phyloP scores from a whole-genome alignment of 2,797 vertebrate genomes.

The Columba guinea region DNA sequence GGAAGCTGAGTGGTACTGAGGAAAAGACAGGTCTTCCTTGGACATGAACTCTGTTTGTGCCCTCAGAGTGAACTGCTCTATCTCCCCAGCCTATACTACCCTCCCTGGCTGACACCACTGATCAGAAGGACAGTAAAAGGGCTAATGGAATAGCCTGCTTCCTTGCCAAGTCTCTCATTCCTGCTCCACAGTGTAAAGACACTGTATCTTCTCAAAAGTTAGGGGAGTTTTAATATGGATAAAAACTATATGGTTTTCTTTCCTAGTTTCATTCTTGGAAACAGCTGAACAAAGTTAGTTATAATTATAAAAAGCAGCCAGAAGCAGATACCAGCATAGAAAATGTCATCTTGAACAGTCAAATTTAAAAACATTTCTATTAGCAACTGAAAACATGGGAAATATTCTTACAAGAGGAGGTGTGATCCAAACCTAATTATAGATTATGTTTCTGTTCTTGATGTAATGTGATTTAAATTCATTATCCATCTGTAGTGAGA shows the following conservation, averaged over 20 bases:
- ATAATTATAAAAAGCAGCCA: neutral
- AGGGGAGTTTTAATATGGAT: neutral
- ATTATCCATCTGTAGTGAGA: slow-evolving; percentile 2
- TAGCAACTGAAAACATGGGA: slow-evolving; percentile 8
- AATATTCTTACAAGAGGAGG: neutral
- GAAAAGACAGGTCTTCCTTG: accelerated
- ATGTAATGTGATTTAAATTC: slow-evolving; percentile 20
- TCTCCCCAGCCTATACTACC: neutral
- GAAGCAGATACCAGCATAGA: neutral
- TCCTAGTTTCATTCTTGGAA: neutral
- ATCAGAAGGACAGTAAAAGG: neutral
- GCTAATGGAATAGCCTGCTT: neutral
- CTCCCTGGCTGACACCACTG: neutral
- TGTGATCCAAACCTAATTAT: neutral
- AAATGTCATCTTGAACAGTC: neutral
- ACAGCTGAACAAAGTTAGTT: neutral
- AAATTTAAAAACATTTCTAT: slow-evolving; percentile 31
- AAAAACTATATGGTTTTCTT: neutral
- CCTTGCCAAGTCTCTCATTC: slow-evolving; percentile 11
- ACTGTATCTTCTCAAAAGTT: neutral
- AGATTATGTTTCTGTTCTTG: neutral
- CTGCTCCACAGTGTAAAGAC: neutral
- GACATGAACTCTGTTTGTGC: neutral
- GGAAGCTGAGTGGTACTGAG: neutral
- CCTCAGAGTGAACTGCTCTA: neutral